These are phyloP conservation scores for Drosophila paulistorum DNA, from an alignment of 1,140 invertebrate genomes.

Conservation along the genomic window DNA sequence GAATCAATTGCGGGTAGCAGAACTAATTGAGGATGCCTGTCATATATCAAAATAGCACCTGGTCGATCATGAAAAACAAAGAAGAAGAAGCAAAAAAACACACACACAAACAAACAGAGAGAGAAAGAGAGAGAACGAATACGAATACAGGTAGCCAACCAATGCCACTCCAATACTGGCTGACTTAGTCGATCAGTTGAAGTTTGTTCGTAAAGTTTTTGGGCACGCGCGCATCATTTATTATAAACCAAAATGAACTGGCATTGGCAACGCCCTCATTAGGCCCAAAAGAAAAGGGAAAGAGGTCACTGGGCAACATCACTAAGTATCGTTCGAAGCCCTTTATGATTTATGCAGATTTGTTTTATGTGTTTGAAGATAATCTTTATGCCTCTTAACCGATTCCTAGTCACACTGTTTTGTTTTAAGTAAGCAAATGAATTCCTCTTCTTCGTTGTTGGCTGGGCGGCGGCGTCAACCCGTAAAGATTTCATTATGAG, in stretches of 20 bases:
- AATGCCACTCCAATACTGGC: constrained; percentile 3
- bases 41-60: constrained; percentile 79
- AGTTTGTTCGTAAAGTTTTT: constrained; percentile 5
- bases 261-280: constrained; percentile 71
- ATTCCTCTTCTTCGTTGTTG: not conserved
- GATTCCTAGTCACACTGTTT: constrained; percentile 6
- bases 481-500: constrained; percentile 41
- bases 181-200: constrained; percentile 13
- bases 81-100: too few relatives aligned
- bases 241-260: constrained; percentile 32
- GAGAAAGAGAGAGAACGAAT: too few relatives aligned
- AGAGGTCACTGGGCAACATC: constrained; percentile 19
- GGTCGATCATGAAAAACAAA: constrained; percentile 45
- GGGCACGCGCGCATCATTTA: constrained; percentile 72
- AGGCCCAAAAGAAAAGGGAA: constrained; percentile 22
- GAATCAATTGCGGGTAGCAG: constrained; percentile 57
- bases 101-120: constrained; percentile 31
- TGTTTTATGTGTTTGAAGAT: constrained; percentile 10
- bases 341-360: constrained; percentile 57
- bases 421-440: constrained; percentile 1
- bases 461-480: not conserved
- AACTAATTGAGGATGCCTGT: constrained; percentile 63
- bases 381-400: not conserved
- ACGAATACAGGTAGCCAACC: constrained; percentile 64
- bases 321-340: not conserved